These are phyloP conservation scores for Agonopterix arenella DNA, from an alignment of 2,888 invertebrate genomes.

Conservation along the genomic window DNA sequence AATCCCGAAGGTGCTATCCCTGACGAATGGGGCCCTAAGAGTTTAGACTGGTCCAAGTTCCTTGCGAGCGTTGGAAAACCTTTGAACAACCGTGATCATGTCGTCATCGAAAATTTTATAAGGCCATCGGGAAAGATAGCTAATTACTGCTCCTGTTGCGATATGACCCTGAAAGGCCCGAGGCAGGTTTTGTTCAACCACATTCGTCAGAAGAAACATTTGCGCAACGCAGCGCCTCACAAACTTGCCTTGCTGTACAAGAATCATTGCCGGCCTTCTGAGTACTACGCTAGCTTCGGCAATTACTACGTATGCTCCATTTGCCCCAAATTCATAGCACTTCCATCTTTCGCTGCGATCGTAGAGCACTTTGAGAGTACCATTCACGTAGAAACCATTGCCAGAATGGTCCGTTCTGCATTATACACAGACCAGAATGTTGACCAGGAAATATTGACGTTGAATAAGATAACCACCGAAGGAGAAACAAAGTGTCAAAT, in stretches of 20 bases:
- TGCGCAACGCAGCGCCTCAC: conserved; percentile 61
- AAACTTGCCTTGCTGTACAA: conserved; percentile 55
- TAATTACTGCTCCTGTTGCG: conserved; percentile 63
- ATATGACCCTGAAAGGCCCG: conserved; percentile 64
- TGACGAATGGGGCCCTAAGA: conserved; percentile 68
- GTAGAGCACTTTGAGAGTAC: conserved; percentile 61
- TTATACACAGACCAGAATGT: conserved; percentile 33
- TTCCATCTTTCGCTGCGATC: conserved; percentile 62
- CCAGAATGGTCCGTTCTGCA: conserved; percentile 48
- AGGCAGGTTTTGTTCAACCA: conserved; percentile 67
- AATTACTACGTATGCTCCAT: conserved; percentile 61
- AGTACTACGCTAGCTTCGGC: conserved; percentile 66
- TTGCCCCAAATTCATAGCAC: conserved; percentile 49
- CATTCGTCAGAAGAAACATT: conserved; percentile 66
- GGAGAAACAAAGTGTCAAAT: conserved; percentile 39
- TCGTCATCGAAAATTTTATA: conserved; percentile 66
- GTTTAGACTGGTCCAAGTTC: conserved; percentile 65
- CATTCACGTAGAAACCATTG: conserved; percentile 47
- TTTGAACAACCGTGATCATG: conserved; percentile 53
- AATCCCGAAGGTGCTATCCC: conserved; percentile 52
- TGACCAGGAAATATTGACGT: conserved; percentile 33
- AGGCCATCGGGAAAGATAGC: conserved; percentile 63
- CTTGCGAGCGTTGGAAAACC: conserved; percentile 63
- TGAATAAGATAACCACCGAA: conserved; percentile 34
- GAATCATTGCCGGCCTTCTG: conserved; percentile 58